These are phyloP conservation scores for Eupeodes luniger DNA, from an alignment of 2,888 invertebrate species.

Conservation along the genomic window DNA sequence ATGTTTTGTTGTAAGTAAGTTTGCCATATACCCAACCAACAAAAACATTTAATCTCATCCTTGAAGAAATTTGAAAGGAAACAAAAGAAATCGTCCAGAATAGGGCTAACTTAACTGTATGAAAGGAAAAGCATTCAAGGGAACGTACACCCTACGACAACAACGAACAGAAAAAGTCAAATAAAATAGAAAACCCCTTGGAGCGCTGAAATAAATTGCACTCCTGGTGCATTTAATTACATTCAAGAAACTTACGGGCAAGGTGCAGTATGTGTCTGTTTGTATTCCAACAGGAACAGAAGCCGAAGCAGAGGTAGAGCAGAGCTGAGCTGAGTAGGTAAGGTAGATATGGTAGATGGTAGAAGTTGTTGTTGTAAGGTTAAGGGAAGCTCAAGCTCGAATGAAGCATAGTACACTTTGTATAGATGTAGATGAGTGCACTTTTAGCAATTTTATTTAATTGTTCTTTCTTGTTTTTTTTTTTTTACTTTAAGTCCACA, in stretches of 20 bases:
- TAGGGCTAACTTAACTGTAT: slow-evolving; percentile 12
- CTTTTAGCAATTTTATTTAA: slow-evolving; percentile 72
- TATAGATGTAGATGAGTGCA: slow-evolving; percentile 46
- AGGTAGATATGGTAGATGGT: background rate
- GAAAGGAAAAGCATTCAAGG: slow-evolving; percentile 12
- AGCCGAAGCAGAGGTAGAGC: no score
- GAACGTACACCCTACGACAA: background rate
- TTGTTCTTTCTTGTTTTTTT: slow-evolving; percentile 51
- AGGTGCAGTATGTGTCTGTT: slow-evolving; percentile 36
- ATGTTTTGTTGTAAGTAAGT: background rate
- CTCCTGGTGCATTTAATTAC: slow-evolving; percentile 73
- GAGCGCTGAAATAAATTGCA: slow-evolving; percentile 63
- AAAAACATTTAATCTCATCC: slow-evolving; percentile 10
- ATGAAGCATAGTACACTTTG: slow-evolving; percentile 34
- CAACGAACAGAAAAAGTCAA: background rate
- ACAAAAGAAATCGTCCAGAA: slow-evolving; percentile 35
- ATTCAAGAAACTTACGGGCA: slow-evolving; percentile 54
- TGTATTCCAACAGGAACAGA: slow-evolving; percentile 18
- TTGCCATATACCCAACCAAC: background rate
- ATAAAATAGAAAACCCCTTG: slow-evolving; percentile 12
- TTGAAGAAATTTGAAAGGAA: slow-evolving; percentile 9
- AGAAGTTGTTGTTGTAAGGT: slow-evolving; percentile 7
- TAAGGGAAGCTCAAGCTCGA: slow-evolving; percentile 14
- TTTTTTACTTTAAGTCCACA: background rate
- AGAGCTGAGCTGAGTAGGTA: no score